phyloP scores from a whole-genome alignment of 2,888 invertebrate genomes.

The Lamproptera curius region DNA sequence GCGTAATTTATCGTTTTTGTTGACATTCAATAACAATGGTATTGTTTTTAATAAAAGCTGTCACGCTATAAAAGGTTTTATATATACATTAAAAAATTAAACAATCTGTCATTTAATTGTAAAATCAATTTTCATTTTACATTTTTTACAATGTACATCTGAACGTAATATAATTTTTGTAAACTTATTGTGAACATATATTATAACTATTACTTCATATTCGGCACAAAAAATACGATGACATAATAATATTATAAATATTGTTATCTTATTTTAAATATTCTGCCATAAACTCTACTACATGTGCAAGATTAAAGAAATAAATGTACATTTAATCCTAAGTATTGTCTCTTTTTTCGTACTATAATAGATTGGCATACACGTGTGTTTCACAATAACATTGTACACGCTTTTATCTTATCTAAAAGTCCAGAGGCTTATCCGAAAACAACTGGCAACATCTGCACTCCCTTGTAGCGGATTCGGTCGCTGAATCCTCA shows the following conservation, averaged over 20 bases:
- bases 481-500: slow-evolving; percentile 4
- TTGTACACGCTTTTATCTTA: background rate
- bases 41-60: background rate
- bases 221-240: too few species aligned
- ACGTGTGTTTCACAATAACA: background rate
- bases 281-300: background rate
- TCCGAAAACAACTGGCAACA: background rate
- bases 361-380: background rate
- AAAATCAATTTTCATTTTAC: too few species aligned
- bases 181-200: too few species aligned
- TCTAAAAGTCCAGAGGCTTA: background rate
- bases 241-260: background rate
- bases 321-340: background rate
- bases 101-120: too few species aligned
- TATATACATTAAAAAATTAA: background rate
- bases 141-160: too few species aligned
- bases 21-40: background rate
- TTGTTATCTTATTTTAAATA: background rate
- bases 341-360: background rate
- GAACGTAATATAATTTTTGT: too few species aligned
- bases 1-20: background rate
- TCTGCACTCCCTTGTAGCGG: slow-evolving; percentile 8
- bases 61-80: background rate
- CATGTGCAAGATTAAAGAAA: background rate
- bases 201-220: too few species aligned